phyloP scores from a whole-genome alignment of 2,113 vertebrate genomes.

The Pseudopodoces humilis region DNA sequence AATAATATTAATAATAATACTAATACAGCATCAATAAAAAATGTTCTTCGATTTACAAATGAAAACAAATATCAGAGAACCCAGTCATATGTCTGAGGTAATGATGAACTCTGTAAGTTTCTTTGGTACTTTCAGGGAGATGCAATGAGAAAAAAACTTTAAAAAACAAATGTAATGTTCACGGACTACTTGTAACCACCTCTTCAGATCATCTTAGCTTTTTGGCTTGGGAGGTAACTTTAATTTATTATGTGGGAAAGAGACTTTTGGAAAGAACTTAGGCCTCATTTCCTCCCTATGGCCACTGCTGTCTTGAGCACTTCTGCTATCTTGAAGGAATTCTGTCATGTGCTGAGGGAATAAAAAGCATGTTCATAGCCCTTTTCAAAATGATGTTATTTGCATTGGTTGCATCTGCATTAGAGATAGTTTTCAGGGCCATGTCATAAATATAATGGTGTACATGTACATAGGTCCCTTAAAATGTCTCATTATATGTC shows the following conservation, averaged over 20 bases:
- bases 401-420: background rate
- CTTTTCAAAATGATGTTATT: background rate
- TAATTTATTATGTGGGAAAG: background rate
- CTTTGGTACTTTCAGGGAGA: background rate
- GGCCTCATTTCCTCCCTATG: background rate
- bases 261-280: background rate
- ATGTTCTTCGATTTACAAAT: background rate
- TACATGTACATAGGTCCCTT: accelerated
- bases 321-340: background rate
- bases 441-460: background rate
- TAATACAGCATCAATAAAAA: background rate
- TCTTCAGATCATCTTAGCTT: background rate
- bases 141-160: background rate
- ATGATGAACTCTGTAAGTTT: background rate
- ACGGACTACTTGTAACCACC: background rate
- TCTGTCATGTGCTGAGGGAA: background rate
- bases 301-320: background rate
- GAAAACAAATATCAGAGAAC: background rate
- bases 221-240: background rate
- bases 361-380: background rate
- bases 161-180: background rate
- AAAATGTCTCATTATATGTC: background rate
- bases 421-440: background rate
- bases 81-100: background rate
- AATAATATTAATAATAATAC: too few species aligned